Conservation (phyloP, 1,140 invertebrate species). For the Centruroides sculpturatus region DNA sequence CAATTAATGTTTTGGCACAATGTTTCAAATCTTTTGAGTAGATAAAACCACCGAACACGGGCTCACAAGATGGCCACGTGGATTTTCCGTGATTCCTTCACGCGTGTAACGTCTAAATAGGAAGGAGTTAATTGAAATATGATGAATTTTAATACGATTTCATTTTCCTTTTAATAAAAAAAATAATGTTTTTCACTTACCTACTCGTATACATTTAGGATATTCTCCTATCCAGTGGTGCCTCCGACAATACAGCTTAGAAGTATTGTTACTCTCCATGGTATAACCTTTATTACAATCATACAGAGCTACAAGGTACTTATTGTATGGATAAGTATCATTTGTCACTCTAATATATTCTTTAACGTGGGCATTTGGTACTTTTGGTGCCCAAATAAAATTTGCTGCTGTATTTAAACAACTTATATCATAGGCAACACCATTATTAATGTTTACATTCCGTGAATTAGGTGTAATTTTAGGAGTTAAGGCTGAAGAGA, state of each 20-base stretch:
- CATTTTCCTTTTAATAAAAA: too few species aligned
- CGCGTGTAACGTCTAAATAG: too few species aligned
- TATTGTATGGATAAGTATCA: conserved; percentile 7
- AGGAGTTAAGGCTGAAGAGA: too few species aligned
- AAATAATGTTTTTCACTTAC: not conserved
- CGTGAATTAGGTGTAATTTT: too few species aligned
- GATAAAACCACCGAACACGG: too few species aligned
- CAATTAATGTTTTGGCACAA: too few species aligned
- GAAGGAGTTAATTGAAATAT: too few species aligned
- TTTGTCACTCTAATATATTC: conserved; percentile 9
- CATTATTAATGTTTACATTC: not conserved
- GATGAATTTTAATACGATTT: too few species aligned
- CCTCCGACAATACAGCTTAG: conserved; percentile 2
- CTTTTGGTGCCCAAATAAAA: conserved; percentile 2
- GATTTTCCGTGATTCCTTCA: too few species aligned
- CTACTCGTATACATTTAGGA: not conserved
- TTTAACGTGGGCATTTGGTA: conserved; percentile 8
- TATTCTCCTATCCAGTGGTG: conserved; percentile 3
- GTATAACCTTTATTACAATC: conserved; percentile 1
- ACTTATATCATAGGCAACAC: conserved; percentile 1
- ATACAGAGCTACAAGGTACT: conserved; percentile 6
- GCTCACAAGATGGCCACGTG: too few species aligned
- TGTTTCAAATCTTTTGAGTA: too few species aligned
- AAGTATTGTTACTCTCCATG: not conserved
- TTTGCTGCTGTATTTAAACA: conserved; percentile 1